Evolutionary conservation across 2,888 invertebrate species (phyloP).

Genomic region (Drosophila lacicola): DNA sequence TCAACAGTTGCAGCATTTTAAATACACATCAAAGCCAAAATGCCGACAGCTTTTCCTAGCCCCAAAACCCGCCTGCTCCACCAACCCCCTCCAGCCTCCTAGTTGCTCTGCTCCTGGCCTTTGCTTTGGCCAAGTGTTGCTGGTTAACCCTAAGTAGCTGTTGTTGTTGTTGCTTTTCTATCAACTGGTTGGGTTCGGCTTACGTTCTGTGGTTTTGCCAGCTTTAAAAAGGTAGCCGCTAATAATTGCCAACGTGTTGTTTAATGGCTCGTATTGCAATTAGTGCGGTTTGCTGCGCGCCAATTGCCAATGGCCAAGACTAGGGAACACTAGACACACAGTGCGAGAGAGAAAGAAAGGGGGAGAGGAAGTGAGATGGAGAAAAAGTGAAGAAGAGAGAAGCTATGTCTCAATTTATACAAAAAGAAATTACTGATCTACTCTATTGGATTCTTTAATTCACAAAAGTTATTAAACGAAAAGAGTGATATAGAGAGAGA

Average conservation of each 20-base stretch:
- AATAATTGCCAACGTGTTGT: slow-evolving; percentile 71
- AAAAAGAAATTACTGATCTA: slow-evolving; percentile 3
- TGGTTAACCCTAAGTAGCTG: slow-evolving; percentile 81
- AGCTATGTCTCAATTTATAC: slow-evolving; percentile 10
- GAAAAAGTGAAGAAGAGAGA: no score
- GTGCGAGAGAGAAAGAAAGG: neutral
- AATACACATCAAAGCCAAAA: slow-evolving; percentile 75
- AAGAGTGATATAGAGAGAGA: neutral
- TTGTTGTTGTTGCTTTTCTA: slow-evolving; percentile 17
- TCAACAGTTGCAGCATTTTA: slow-evolving; percentile 56
- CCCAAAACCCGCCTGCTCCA: neutral
- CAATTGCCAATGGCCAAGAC: slow-evolving; percentile 21
- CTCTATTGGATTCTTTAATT: neutral
- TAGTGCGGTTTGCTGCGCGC: slow-evolving; percentile 62
- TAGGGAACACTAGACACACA: slow-evolving; percentile 5
- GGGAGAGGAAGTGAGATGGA: neutral
- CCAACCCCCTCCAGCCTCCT: neutral
- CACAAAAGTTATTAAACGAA: no score
- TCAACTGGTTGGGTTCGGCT: slow-evolving; percentile 32
- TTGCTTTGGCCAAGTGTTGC: slow-evolving; percentile 66
- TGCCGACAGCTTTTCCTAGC: slow-evolving; percentile 12
- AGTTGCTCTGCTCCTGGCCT: slow-evolving; percentile 1
- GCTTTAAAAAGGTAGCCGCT: slow-evolving; percentile 56
- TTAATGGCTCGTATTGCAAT: slow-evolving; percentile 74
- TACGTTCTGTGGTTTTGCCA: slow-evolving; percentile 26